Evolutionary conservation across 2,888 invertebrate genomes (phyloP).

Genomic region (Protophormia terraenovae): DNA sequence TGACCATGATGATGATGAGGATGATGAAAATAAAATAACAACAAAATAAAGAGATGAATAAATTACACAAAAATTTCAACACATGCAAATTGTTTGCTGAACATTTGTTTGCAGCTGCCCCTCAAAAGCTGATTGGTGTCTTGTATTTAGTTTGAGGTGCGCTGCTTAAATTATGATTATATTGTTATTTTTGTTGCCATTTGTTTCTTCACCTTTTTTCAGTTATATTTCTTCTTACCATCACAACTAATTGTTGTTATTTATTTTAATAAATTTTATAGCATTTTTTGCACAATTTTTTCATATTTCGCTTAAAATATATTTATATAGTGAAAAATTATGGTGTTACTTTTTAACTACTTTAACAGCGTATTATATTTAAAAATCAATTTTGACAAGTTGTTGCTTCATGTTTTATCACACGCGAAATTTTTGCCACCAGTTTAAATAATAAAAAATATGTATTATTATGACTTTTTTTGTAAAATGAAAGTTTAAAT

Average conservation of each 20-base stretch:
- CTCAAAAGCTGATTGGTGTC: not conserved
- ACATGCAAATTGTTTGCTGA: constrained; percentile 35
- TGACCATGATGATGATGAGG: constrained; percentile 10
- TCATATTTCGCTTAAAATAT: constrained; percentile 14
- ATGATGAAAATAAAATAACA: constrained; percentile 5
- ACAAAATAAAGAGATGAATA: constrained; percentile 17
- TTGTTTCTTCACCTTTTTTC: not conserved
- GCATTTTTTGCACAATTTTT: constrained; percentile 21
- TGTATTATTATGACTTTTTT: not conserved
- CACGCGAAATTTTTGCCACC: constrained; percentile 9
- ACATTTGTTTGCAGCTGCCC: constrained; percentile 32
- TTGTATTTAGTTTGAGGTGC: constrained; percentile 16
- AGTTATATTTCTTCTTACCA: no score
- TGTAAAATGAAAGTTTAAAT: constrained; percentile 24
- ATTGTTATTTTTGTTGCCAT: not conserved
- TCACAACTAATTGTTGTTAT: constrained; percentile 22
- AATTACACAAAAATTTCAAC: constrained; percentile 44
- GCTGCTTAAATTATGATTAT: constrained; percentile 8
- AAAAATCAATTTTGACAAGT: constrained; percentile 52
- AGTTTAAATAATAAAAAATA: not conserved
- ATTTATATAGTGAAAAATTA: constrained; percentile 30
- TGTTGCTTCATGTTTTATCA: constrained; percentile 43
- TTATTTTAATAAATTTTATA: constrained; percentile 45
- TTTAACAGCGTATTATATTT: constrained; percentile 40
- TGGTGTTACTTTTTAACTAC: constrained; percentile 5